Evolutionary conservation across 2,113 vertebrate genomes (phyloP), one percentile per base, ranked within the genome.

Genomic region (Uropsilus gracilis): DNA sequence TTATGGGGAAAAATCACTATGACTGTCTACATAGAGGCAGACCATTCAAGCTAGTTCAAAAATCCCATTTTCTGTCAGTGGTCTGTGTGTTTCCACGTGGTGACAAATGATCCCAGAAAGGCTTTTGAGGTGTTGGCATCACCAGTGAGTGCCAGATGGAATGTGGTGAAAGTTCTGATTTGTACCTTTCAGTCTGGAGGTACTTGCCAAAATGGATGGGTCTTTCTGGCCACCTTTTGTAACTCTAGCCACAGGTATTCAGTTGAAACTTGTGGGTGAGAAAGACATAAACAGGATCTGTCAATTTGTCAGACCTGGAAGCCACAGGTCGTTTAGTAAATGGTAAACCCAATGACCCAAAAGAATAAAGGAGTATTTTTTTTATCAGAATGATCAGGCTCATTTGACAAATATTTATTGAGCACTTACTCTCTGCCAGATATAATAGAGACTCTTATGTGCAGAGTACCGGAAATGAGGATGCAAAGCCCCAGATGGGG

Each of bases 81-180:
- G 86, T 85, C 94, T 83, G 59, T n/a, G 34, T 90, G 71, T 92
- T 86, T 94, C 68, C 53, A 17, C 64, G 61, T 42, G 78, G 78
- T 97, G 83, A 92, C 91, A 91, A 94, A 95, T 71, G 91, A 71
- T 75, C 64, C 61, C 63, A 44, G 42, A 55, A 80, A 63, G 44
- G 10, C 37, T 90, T 94, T 75, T 6, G 34, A 96, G 89, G 82
- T 90, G 83, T 94, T 83, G 78, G 90, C 46, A 13, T 53, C 84
- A 86, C 84, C 90, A 71, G 46, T 87, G 48, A 97, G 86, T 91
- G 83, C 57, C 73, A 86, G 90, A 68, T 37, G 64, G 94, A 89
- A 95, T 46, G 82, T 94, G 96, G 71, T 95, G 91, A 96, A 80
- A 90, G 94, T 94, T 86, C 90, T 96, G 92, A 96, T 94, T 95